These are phyloP conservation scores for Bombyx mori DNA, from an alignment of 1,140 invertebrate species.

Conservation along the genomic window DNA sequence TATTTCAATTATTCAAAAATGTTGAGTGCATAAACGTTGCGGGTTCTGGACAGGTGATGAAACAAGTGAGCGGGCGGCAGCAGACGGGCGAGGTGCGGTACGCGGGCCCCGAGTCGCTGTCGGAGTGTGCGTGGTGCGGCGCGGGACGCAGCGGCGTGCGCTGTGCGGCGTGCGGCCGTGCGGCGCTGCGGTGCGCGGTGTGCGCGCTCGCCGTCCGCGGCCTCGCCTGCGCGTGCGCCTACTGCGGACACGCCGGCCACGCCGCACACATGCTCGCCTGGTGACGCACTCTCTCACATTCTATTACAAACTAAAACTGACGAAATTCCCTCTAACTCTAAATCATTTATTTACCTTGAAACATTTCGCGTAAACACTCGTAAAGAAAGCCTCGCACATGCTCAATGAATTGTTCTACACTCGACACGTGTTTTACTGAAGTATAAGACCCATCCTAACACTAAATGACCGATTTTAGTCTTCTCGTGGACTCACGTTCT, in stretches of 20 bases:
- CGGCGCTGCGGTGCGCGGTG: conserved; percentile 83
- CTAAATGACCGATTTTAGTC: too few species aligned
- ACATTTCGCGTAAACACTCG: too few species aligned
- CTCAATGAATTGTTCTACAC: too few species aligned
- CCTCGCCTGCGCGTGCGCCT: conserved; percentile 84
- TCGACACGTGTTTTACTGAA: too few species aligned
- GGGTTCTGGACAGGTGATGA: conserved; percentile 75
- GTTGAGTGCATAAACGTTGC: too few species aligned
- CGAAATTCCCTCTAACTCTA: too few species aligned
- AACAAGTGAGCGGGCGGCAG: conserved; percentile 75
- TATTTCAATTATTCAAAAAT: too few species aligned
- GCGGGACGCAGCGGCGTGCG: conserved; percentile 21
- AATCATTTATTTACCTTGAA: too few species aligned
- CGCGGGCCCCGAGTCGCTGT: conserved; percentile 70
- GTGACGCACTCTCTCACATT: conserved; percentile 68
- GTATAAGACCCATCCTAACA: too few species aligned
- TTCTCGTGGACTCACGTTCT: background rate
- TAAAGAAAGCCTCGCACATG: too few species aligned
- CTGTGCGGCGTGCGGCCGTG: conserved; percentile 80
- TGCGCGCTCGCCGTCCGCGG: conserved; percentile 90
- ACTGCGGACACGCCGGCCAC: conserved; percentile 94
- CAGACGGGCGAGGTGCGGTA: conserved; percentile 3
- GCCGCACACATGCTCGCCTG: conserved; percentile 77
- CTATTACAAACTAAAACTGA: too few species aligned
- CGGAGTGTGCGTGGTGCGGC: conserved; percentile 74